Conservation (phyloP, 2,888 invertebrate species). For the Plagodis pulveraria region DNA sequence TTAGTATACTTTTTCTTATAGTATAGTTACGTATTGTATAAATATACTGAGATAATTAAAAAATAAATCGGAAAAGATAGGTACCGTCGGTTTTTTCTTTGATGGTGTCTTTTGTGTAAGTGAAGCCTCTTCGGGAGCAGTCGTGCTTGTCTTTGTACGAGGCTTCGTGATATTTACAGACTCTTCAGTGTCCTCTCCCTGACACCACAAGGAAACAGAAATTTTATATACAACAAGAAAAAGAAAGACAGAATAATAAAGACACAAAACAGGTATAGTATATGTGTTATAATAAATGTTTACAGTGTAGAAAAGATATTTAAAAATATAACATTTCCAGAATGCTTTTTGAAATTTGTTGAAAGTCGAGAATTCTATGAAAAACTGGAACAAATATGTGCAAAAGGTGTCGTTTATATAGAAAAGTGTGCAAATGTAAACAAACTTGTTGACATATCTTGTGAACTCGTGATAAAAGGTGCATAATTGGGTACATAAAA, state of each 20-base stretch:
- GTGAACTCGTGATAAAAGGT: conserved; percentile 11
- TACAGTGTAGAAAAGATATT: conserved; percentile 12
- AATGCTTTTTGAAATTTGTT: conserved; percentile 17
- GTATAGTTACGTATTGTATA: too few relatives aligned
- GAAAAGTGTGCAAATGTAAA: neutral
- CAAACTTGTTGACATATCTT: conserved; percentile 5
- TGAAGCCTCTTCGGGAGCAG: conserved; percentile 79
- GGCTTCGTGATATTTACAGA: conserved; percentile 78
- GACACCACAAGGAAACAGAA: conserved; percentile 57
- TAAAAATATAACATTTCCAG: conserved; percentile 15
- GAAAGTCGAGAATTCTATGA: neutral
- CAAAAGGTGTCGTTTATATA: conserved; percentile 6
- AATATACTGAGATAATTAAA: conserved; percentile 68
- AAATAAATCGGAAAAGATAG: conserved; percentile 43
- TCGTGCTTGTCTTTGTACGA: conserved; percentile 79
- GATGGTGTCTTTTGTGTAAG: conserved; percentile 81
- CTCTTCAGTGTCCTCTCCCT: conserved; percentile 81
- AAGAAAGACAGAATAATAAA: conserved; percentile 33
- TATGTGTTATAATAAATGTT: conserved; percentile 13
- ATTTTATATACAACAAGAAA: conserved; percentile 42
- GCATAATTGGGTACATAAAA: conserved; percentile 12
- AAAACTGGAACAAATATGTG: neutral
- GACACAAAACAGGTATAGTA: neutral
- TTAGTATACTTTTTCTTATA: too few relatives aligned
- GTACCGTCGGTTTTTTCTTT: conserved; percentile 81